Conservation (phyloP, 2,113 vertebrate genomes). For the Amphilophus citrinellus region DNA sequence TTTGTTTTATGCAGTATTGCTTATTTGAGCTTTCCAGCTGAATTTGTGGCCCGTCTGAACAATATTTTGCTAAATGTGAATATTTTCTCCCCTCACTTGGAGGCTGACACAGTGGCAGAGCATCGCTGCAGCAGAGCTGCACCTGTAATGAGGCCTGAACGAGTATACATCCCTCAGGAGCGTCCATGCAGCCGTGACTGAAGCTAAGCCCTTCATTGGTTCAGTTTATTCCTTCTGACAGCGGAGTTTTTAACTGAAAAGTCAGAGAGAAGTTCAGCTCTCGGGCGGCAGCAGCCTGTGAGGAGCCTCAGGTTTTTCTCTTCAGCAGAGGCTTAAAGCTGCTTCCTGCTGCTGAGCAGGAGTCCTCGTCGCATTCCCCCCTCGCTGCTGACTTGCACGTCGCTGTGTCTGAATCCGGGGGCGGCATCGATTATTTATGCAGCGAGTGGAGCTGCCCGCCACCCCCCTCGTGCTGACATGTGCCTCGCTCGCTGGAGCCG, state of each 20-base stretch:
- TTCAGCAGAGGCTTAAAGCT: background rate
- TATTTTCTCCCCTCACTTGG: background rate
- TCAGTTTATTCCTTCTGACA: no score
- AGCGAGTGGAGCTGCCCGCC: slow-evolving; percentile 71
- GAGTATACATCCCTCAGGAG: accelerated
- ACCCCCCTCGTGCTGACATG: slow-evolving; percentile 65
- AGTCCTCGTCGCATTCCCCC: background rate
- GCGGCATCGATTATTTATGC: slow-evolving; percentile 88
- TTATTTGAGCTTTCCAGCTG: background rate
- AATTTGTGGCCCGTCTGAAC: background rate
- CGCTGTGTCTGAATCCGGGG: slow-evolving; percentile 74
- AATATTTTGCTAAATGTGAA: background rate
- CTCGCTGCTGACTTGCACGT: slow-evolving; percentile 27
- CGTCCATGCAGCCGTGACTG: background rate
- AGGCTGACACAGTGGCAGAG: background rate
- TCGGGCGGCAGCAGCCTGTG: background rate
- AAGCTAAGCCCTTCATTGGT: background rate
- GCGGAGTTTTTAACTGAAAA: background rate
- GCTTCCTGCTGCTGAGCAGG: slow-evolving; percentile 17
- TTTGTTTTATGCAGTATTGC: background rate
- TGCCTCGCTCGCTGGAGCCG: slow-evolving; percentile 75
- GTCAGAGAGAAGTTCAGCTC: background rate
- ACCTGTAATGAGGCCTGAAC: background rate
- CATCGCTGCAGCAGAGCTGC: background rate
- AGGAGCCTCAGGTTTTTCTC: background rate